A percentile compares a stretch with the other conserved stretches of the same genome.
Conservation (phyloP, 2,888 invertebrate genomes). For the Lepetodrilus schrolli region DNA sequence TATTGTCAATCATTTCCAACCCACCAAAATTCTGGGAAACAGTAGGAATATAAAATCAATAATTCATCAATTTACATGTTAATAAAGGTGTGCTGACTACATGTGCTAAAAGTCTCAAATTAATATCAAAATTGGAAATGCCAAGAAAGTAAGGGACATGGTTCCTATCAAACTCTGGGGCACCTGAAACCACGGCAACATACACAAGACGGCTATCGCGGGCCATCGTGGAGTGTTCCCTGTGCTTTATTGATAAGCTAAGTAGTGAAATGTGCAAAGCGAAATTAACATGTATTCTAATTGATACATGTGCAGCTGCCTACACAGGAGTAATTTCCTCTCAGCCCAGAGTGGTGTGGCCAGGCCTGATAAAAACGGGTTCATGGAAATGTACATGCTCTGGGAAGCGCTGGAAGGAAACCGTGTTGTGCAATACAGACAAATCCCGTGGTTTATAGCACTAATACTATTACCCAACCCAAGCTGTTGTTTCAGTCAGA, state of each 20-base stretch:
- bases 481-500: not conserved
- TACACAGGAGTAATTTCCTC: conserved; percentile 27
- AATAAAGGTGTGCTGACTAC: not conserved
- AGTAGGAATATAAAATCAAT: conserved; percentile 24
- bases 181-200: not conserved
- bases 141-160: too few relatives aligned
- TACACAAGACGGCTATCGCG: not conserved
- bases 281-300: conserved; percentile 26
- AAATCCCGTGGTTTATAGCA: not conserved
- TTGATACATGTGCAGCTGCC: conserved; percentile 31
- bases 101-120: not conserved
- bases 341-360: not conserved
- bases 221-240: not conserved
- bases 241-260: not conserved
- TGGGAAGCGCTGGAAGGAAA: not conserved
- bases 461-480: not conserved
- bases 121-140: not conserved
- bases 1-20: too few relatives aligned
- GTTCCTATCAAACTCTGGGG: too few relatives aligned
- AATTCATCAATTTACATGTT: conserved; percentile 3
- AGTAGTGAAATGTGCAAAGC: conserved; percentile 16
- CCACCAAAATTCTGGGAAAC: too few relatives aligned
- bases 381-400: not conserved
- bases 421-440: not conserved
- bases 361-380: not conserved